Conservation (phyloP, 2,113 vertebrate species). For the Rhombomys opimus region DNA sequence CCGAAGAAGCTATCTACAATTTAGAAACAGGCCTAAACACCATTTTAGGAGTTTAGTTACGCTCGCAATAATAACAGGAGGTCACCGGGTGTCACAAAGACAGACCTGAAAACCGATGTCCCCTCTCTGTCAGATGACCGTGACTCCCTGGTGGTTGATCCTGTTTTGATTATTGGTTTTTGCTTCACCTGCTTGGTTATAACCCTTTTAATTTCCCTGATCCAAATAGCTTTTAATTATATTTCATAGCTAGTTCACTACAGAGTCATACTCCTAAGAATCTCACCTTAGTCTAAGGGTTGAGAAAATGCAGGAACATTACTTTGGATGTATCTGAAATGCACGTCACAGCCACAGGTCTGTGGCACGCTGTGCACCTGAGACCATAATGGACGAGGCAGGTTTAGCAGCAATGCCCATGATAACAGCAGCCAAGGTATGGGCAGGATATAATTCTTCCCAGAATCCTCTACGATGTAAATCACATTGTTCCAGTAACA, state of each 20-base stretch:
- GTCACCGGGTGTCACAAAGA: background rate
- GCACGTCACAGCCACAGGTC: background rate
- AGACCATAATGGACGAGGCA: background rate
- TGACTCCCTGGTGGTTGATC: background rate
- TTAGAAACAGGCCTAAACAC: background rate
- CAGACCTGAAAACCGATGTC: background rate
- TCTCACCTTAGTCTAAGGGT: background rate
- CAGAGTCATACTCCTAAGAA: background rate
- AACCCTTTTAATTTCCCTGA: background rate
- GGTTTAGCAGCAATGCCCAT: background rate
- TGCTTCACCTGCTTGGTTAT: background rate
- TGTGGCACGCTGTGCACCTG: background rate
- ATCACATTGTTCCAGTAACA: background rate
- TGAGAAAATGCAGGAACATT: background rate
- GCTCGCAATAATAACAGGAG: slow-evolving; percentile 39
- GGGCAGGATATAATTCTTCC: background rate
- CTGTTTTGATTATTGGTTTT: background rate
- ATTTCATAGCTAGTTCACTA: slow-evolving; percentile 30
- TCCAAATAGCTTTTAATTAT: slow-evolving; percentile 5
- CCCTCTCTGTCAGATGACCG: accelerated
- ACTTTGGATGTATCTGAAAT: background rate
- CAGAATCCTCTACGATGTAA: background rate
- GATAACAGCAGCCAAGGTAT: background rate
- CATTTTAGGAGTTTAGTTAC: background rate
- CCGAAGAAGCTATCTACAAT: slow-evolving; percentile 28